phyloP scores from a whole-genome alignment of 2,113 vertebrate species.

The Hoplias malabaricus region DNA sequence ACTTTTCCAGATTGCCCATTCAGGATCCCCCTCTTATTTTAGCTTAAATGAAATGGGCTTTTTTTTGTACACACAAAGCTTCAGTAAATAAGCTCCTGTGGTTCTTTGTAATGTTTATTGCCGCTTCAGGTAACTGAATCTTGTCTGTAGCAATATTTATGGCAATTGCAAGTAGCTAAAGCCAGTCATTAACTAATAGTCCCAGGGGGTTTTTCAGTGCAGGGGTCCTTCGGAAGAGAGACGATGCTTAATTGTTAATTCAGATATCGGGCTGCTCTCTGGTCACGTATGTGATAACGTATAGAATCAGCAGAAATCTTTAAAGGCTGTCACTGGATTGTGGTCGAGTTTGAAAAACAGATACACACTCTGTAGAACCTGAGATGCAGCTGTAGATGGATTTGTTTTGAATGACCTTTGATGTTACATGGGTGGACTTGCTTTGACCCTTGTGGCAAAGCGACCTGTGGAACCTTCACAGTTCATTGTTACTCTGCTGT shows the following conservation, averaged over 20 bases:
- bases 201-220: neutral
- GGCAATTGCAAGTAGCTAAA: neutral
- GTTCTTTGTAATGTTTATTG: too few species aligned
- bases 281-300: neutral
- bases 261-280: neutral
- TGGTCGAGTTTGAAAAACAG: neutral
- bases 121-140: too few species aligned
- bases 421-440: conserved; percentile 21
- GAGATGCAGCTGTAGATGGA: conserved; percentile 1
- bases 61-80: too few species aligned
- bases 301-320: neutral
- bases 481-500: conserved; percentile 30
- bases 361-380: neutral
- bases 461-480: conserved; percentile 11
- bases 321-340: neutral
- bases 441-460: conserved; percentile 10
- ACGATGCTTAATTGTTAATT: neutral
- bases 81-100: too few species aligned
- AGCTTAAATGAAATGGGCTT: too few species aligned
- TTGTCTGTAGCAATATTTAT: too few species aligned
- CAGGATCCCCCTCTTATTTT: too few species aligned
- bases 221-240: neutral
- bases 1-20: too few species aligned
- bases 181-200: neutral
- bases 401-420: conserved; percentile 44